Evolutionary conservation across 2,888 invertebrate species (phyloP).

Genomic region (Mythimna lalbum): DNA sequence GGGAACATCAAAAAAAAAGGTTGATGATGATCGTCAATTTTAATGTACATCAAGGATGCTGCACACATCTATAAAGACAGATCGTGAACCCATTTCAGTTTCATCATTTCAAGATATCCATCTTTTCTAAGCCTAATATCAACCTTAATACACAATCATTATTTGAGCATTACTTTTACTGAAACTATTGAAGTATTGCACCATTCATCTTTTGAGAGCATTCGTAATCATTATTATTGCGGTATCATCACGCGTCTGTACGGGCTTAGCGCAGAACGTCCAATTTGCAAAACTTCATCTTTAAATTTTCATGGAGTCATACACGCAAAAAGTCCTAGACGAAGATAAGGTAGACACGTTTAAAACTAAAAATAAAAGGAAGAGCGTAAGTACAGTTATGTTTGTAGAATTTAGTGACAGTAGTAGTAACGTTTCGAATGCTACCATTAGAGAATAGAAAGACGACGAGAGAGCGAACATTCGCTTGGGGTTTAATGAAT

Average conservation of each 20-base stretch:
- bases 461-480: no score
- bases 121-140: conserved; percentile 25
- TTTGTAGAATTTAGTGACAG: no score
- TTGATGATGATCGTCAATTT: no score
- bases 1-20: no score
- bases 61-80: background rate
- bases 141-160: conserved; percentile 32
- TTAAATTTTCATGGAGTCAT: no score
- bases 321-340: no score
- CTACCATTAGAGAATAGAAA: no score
- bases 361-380: no score
- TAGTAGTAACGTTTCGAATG: no score
- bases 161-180: conserved; percentile 52
- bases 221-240: conserved; percentile 53
- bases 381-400: no score
- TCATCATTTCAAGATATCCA: conserved; percentile 10
- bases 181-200: conserved; percentile 54
- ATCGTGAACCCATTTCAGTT: conserved; percentile 20
- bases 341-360: no score
- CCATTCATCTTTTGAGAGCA: conserved; percentile 45
- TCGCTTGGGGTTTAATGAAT: no score
- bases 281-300: background rate
- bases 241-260: conserved; percentile 50
- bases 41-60: background rate
- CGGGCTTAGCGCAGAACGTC: background rate